Evolutionary conservation across 2,888 invertebrate species (phyloP).

Genomic region (Rhodophaea formosa): DNA sequence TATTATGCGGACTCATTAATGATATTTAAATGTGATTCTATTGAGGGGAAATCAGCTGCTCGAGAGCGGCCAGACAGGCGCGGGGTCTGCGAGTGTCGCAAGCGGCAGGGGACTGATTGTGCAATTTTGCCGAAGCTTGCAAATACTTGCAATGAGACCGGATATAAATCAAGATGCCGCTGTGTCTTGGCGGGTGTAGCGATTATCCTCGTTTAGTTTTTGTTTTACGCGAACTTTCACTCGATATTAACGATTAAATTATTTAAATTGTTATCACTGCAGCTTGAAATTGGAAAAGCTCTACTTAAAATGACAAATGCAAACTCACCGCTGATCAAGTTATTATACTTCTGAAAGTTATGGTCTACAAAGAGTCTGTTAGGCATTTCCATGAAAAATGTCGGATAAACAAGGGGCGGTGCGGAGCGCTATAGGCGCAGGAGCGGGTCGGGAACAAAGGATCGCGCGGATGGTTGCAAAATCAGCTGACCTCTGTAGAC

Average conservation of each 20-base stretch:
- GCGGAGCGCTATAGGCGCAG: conserved; percentile 16
- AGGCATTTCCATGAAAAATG: conserved; percentile 12
- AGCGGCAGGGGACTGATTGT: conserved; percentile 9
- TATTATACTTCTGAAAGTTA: conserved; percentile 19
- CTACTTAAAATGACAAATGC: conserved; percentile 3
- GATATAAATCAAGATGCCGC: conserved; percentile 14
- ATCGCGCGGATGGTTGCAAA: conserved; percentile 36
- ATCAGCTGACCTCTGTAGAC: conserved; percentile 83
- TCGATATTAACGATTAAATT: not conserved
- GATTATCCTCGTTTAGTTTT: not conserved
- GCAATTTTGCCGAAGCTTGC: conserved; percentile 17
- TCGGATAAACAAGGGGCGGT: conserved; percentile 10
- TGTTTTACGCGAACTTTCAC: not conserved
- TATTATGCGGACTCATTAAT: conserved; percentile 5
- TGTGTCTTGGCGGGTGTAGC: not conserved
- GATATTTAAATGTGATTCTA: conserved; percentile 13
- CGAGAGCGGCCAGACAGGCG: not conserved
- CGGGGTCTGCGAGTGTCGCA: conserved; percentile 2
- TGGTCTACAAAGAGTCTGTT: conserved; percentile 16
- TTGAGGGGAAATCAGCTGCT: conserved; percentile 6
- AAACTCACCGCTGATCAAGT: conserved; percentile 17
- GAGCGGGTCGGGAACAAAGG: conserved; percentile 19
- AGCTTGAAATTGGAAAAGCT: not conserved
- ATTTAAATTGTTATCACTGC: not conserved
- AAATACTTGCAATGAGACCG: conserved; percentile 15